Base-by-base conservation (phyloP, 92 coral and sea anemone species). In the Ricordea florida region DNA sequence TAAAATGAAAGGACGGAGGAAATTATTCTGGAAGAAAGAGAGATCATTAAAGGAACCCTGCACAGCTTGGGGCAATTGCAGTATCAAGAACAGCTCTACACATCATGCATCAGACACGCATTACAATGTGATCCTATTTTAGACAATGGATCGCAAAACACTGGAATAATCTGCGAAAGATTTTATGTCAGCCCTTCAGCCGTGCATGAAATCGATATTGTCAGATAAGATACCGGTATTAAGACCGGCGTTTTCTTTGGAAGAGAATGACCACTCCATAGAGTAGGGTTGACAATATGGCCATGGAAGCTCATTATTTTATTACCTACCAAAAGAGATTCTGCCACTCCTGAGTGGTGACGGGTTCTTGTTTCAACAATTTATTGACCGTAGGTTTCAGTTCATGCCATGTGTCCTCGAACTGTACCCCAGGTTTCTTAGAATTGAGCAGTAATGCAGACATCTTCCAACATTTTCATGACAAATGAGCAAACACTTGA, bases 391-490 rank as follows among this genome's bases (percentile, higher is more conserved):
- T 89, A 23, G 96, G 97, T 58, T 89, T 85, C 36, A 94, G 62
- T 60, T 79, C 91, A 63, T 87, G 96, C 98, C 98, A 94, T 92
- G 92, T 94, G 47, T 86, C 97, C 52, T 86, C 96, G 66, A 94
- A 94, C 77, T 94, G 97, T 24, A 80, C 86, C 32, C 85, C 89
- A 43, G 97, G 81, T 69, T 80, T 88, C 64, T 76, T 91, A 18
- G 90, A 41, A 72, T 68, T 85, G 55, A 85, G 82, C 32, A 91
- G 87, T 25, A 88, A 68, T 53, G 88, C 57, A 25, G 85, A 79
- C 85, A 70, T 78, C 52, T 53, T 78, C 3, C 49, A 24, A 1
- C 10, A 21, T 0, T 46, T 69, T 36, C 76, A 64, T 28, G 65
- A 41, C 72, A 65, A 42, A 62, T 47, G 15, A 40, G 9, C 67